Conservation (phyloP, 2,888 invertebrate species). For the Heliconius erato region DNA sequence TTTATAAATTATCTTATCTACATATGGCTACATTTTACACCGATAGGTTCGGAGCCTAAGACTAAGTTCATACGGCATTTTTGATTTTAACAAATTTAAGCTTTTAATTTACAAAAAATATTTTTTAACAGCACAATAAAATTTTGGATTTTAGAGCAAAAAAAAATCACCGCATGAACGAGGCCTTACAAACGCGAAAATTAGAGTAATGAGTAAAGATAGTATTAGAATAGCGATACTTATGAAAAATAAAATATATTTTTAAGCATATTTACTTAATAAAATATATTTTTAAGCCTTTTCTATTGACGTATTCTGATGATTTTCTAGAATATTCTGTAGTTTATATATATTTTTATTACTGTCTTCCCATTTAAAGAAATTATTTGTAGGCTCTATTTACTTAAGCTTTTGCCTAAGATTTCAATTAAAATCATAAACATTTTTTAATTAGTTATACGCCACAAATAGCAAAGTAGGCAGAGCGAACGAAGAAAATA, state of each 20-base stretch:
- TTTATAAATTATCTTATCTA: constrained; percentile 16
- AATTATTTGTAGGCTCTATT: too few species aligned
- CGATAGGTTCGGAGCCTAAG: constrained; percentile 2
- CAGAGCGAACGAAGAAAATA: neutral
- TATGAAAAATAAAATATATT: neutral
- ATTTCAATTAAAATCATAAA: too few species aligned
- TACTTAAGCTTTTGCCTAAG: too few species aligned
- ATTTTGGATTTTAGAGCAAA: neutral
- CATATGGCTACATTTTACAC: constrained; percentile 6
- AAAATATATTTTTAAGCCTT: too few species aligned
- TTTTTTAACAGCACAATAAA: neutral
- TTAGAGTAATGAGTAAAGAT: constrained; percentile 6
- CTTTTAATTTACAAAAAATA: neutral
- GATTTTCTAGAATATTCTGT: too few species aligned
- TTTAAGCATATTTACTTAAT: too few species aligned
- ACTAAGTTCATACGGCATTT: constrained; percentile 7
- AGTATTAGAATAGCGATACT: constrained; percentile 1
- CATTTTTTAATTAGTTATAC: too few species aligned
- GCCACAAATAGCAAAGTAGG: neutral
- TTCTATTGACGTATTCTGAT: too few species aligned
- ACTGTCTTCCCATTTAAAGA: too few species aligned
- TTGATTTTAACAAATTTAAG: neutral
- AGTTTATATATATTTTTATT: too few species aligned
- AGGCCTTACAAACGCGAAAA: neutral
- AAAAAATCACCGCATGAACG: neutral